Evolutionary conservation across 2,113 vertebrate genomes (phyloP).

Genomic region (Calonectris borealis): DNA sequence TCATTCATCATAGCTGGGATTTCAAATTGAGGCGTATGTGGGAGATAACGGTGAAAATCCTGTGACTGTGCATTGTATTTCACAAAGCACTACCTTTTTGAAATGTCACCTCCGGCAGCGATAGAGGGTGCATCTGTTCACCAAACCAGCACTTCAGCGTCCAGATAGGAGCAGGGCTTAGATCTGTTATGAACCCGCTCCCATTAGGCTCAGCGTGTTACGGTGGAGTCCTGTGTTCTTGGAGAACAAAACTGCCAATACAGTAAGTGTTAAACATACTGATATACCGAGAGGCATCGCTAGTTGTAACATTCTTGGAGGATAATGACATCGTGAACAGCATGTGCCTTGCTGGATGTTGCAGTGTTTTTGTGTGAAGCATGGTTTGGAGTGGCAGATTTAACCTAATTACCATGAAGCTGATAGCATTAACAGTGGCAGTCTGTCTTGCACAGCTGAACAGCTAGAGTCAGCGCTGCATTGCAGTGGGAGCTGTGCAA

Average conservation of each 20-base stretch:
- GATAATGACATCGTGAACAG: not conserved
- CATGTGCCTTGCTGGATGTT: not conserved
- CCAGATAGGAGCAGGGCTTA: not conserved
- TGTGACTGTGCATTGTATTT: accelerated
- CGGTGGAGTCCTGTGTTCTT: accelerated
- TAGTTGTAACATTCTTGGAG: not conserved
- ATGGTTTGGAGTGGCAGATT: not conserved
- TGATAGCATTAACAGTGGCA: not conserved
- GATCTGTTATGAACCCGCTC: not conserved
- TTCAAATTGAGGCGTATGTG: not conserved
- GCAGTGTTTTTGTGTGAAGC: not conserved
- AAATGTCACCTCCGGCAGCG: not conserved
- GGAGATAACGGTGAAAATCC: not conserved
- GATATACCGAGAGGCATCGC: not conserved
- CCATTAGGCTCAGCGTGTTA: not conserved
- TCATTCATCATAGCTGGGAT: not conserved
- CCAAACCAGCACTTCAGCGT: not conserved
- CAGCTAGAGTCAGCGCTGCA: not conserved
- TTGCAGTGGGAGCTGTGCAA: not conserved
- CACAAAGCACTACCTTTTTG: not conserved
- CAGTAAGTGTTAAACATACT: not conserved
- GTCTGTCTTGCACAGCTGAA: not conserved
- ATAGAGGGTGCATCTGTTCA: not conserved
- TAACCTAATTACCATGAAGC: not conserved
- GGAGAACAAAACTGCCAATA: not conserved